Base-by-base conservation (phyloP, 2,888 invertebrate species). In the Mylabris sibirica region DNA sequence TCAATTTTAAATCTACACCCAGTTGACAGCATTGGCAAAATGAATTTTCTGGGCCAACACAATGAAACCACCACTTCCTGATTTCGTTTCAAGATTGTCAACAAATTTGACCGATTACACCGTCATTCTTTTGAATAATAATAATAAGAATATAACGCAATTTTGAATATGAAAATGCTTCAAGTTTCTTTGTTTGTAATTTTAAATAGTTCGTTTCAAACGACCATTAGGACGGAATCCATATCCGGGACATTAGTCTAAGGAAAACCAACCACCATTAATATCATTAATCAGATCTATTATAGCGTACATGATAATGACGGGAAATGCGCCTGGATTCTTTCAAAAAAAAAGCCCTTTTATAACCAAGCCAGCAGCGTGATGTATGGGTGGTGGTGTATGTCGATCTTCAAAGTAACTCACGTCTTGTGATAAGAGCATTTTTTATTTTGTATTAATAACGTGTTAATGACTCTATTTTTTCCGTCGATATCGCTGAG, bases 1-100 rank as follows among this genome's bases (percentile, higher is more conserved):
- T 69, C 63, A 63, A 64, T 66, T 65, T 65, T 41, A 53, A 64
- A 60, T 49, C 11, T 62, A n/a, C 57, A 26, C n/a, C 35, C 35
- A 11, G 35, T 8, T 35, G 35, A 35, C 3, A 41, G 12, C 5
- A 14, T 41, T 14, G 14, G 0, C 2, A 4, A 41, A 41, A 41
- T 41, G 41, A n/a, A 41, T 41, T 41, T n/a, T 41, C n/a, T 0
- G 2, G 3, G 14, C 30, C 4, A 30, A 30, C 30, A 41, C 14
- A n/a, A 41, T n/a, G 41, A 41, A 41, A 14, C 41, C 4, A 41
- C n/a, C 5, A n/a, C 41, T 41, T 41, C 41, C 41, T 41, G 41
- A 41, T 41, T 41, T 41, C 41, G 41, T 41, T 41, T 5, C 41
- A 41, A 41, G 14, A 41, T 41, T 41, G 41, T 41, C 41, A 41